These are phyloP conservation scores for Axinella damicornis DNA, from an alignment of 37 sponge, comb jelly and placozoan species.

Conservation along the genomic window DNA sequence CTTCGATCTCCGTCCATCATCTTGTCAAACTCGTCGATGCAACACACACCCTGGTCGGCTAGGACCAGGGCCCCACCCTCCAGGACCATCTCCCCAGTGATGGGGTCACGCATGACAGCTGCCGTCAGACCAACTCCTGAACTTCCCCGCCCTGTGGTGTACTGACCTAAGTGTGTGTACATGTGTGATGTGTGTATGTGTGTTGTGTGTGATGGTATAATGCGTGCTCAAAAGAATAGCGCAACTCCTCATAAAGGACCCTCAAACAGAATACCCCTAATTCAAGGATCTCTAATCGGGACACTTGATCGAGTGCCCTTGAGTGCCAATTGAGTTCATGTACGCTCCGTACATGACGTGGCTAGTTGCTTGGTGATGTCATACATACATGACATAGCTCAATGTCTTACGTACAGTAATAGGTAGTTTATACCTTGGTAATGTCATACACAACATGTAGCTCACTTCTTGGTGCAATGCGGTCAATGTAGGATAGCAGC, in stretches of 20 bases:
- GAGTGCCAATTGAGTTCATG: neutral
- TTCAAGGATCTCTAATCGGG: no score
- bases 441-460: no score
- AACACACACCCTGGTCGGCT: constrained; percentile 98
- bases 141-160: constrained; percentile 98
- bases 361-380: no score
- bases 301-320: no score
- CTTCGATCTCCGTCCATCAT: constrained; percentile 97
- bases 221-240: no score
- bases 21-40: constrained; percentile 99
- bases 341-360: no score
- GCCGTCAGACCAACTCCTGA: constrained; percentile 99
- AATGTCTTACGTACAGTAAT: neutral
- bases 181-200: neutral
- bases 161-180: constrained; percentile 74
- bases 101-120: constrained; percentile 96
- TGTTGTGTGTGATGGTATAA: no score
- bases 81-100: constrained; percentile 96
- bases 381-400: neutral
- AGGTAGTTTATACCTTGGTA: neutral
- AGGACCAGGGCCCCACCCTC: constrained; percentile 99
- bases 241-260: no score
- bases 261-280: no score
- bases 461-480: constrained; percentile 93
- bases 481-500: constrained; percentile 94